A percentile compares a stretch with the other conserved stretches of the same genome.
These are phyloP conservation scores for Peromyscus melanophrys DNA, from an alignment of 2,797 vertebrate species.

Conservation along the genomic window DNA sequence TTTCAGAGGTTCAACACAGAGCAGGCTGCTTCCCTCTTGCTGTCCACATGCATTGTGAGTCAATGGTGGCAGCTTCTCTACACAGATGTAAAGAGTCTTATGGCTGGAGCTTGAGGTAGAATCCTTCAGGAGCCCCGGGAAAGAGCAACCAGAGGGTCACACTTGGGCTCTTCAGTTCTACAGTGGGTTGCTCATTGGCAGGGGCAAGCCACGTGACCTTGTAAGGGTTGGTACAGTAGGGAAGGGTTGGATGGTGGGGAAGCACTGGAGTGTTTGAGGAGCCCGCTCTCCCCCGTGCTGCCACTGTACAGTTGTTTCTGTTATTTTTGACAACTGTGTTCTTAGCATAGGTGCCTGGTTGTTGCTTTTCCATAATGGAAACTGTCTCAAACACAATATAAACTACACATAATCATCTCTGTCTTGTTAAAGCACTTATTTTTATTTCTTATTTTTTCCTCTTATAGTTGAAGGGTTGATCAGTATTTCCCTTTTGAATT, in stretches of 20 bases:
- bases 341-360: background rate
- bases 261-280: background rate
- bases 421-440: background rate
- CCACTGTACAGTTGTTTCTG: background rate
- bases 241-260: background rate
- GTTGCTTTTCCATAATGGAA: background rate
- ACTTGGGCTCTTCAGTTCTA: background rate
- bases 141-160: background rate
- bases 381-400: background rate
- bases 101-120: background rate
- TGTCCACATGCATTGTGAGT: fast-evolving
- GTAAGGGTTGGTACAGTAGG: too few species aligned
- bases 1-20: background rate
- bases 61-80: fast-evolving
- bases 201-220: background rate
- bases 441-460: background rate
- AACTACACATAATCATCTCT: background rate
- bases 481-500: constrained; percentile 33
- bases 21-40: background rate
- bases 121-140: background rate
- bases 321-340: background rate
- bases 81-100: background rate
- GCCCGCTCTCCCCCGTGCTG: background rate
- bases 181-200: background rate
- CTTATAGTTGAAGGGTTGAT: background rate